Conservation (phyloP, 2,797 vertebrate species). For the Perodicticus potto region DNA sequence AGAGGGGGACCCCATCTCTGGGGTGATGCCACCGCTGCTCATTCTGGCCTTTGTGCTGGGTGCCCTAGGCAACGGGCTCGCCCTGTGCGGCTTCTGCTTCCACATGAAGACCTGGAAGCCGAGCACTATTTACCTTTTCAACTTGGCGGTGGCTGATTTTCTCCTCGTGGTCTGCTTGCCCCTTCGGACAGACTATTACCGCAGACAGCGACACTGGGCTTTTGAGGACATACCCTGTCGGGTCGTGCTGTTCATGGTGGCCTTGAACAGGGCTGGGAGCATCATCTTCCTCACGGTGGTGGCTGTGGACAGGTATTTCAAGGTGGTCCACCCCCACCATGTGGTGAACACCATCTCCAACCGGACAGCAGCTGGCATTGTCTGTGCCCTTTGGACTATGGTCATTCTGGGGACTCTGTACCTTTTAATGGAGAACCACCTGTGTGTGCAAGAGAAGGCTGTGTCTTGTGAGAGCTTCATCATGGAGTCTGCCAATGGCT, state of each 20-base stretch:
- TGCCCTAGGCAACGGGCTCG: slow-evolving; percentile 86
- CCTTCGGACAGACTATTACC: slow-evolving; percentile 88
- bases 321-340: slow-evolving; percentile 89
- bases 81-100: slow-evolving; percentile 90
- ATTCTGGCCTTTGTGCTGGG: slow-evolving; percentile 87
- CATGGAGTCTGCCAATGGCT: slow-evolving; percentile 75
- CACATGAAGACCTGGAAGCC: slow-evolving; percentile 89
- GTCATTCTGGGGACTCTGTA: slow-evolving; percentile 82
- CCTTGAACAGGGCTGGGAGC: slow-evolving; percentile 88
- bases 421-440: slow-evolving; percentile 80
- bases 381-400: slow-evolving; percentile 84
- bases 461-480: slow-evolving; percentile 87
- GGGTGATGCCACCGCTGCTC: slow-evolving; percentile 87
- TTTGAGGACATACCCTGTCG: slow-evolving; percentile 85
- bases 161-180: slow-evolving; percentile 88
- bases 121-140: slow-evolving; percentile 89
- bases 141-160: slow-evolving; percentile 89
- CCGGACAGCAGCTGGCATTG: slow-evolving; percentile 73
- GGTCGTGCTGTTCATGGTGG: slow-evolving; percentile 88
- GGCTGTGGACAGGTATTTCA: slow-evolving; percentile 89
- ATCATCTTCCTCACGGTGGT: slow-evolving; percentile 88
- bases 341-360: slow-evolving; percentile 86
- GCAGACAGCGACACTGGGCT: slow-evolving; percentile 81
- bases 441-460: slow-evolving; percentile 27
- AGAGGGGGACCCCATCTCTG: slow-evolving; percentile 78